Conservation (phyloP, 2,113 vertebrate genomes). For the Etia nguti region DNA sequence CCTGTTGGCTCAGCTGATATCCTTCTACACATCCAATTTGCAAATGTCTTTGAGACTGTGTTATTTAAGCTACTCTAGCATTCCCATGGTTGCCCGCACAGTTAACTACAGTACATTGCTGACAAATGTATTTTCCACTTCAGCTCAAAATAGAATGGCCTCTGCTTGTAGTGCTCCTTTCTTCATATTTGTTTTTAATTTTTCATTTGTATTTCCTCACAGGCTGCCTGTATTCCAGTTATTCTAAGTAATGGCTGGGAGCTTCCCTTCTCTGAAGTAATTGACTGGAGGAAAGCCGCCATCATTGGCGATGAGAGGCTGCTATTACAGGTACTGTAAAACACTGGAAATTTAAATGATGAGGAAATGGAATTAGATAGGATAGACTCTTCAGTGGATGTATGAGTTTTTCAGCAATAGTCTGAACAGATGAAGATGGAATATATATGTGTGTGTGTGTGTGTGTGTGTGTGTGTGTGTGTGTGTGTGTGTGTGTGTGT, state of each 20-base stretch:
- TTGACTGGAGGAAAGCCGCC: constrained; percentile 78
- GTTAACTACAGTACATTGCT: neutral
- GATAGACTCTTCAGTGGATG: neutral
- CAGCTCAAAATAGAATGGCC: neutral
- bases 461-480: too few relatives aligned
- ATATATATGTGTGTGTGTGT: too few relatives aligned
- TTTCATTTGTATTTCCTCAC: neutral
- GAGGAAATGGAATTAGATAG: neutral
- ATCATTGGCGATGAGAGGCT: constrained; percentile 76
- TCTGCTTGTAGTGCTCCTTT: neutral
- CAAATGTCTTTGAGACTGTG: neutral
- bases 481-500: too few relatives aligned
- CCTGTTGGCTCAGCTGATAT: neutral
- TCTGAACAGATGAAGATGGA: neutral
- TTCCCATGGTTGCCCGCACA: neutral
- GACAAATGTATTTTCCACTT: neutral
- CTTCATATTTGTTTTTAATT: neutral
- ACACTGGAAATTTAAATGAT: neutral
- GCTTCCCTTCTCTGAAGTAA: constrained; percentile 78
- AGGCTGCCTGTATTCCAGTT: constrained; percentile 79
- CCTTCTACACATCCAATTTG: neutral
- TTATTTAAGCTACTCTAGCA: neutral
- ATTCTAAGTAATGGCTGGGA: constrained; percentile 80
- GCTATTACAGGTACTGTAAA: constrained; percentile 70
- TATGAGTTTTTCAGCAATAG: neutral